phyloP scores from a whole-genome alignment of 2,888 invertebrate species.

The Dioctria linearis region DNA sequence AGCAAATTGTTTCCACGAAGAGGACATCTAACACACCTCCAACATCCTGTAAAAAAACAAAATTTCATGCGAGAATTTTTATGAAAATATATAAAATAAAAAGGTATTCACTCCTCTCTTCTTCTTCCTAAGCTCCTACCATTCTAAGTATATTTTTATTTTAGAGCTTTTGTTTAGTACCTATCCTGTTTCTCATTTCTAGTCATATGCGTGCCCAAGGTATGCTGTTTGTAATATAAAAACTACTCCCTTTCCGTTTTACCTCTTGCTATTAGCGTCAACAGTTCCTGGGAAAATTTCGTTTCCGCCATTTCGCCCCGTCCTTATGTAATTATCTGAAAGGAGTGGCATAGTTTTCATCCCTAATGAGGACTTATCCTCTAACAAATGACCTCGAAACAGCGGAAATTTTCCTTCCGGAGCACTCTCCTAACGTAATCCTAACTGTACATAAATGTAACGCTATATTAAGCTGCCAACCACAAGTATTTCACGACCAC shows the following conservation, averaged over 20 bases:
- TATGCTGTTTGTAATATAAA: neutral
- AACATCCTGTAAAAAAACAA: too few relatives aligned
- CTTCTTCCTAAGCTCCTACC: neutral
- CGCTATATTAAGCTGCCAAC: slow-evolving; percentile 8
- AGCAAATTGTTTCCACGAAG: too few relatives aligned
- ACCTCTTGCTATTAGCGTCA: neutral
- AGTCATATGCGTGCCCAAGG: neutral
- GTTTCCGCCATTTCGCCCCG: neutral
- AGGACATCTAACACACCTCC: too few relatives aligned
- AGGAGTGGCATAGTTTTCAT: slow-evolving; percentile 2
- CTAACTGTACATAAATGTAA: neutral
- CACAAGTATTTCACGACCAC: slow-evolving; percentile 19
- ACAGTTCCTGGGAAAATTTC: neutral
- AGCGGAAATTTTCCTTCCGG: slow-evolving; percentile 17
- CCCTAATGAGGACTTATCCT: slow-evolving; percentile 14
- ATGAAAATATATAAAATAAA: too few relatives aligned
- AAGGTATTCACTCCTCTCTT: too few relatives aligned
- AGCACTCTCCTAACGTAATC: slow-evolving; percentile 4
- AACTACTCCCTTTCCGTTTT: neutral
- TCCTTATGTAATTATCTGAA: neutral
- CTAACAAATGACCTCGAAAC: slow-evolving; percentile 21
- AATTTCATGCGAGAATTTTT: too few relatives aligned
- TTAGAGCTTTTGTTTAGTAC: neutral
- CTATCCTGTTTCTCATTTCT: neutral
- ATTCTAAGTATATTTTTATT: neutral